These are phyloP conservation scores for Phyto melanocephala DNA, from an alignment of 2,888 invertebrate genomes.

Conservation along the genomic window DNA sequence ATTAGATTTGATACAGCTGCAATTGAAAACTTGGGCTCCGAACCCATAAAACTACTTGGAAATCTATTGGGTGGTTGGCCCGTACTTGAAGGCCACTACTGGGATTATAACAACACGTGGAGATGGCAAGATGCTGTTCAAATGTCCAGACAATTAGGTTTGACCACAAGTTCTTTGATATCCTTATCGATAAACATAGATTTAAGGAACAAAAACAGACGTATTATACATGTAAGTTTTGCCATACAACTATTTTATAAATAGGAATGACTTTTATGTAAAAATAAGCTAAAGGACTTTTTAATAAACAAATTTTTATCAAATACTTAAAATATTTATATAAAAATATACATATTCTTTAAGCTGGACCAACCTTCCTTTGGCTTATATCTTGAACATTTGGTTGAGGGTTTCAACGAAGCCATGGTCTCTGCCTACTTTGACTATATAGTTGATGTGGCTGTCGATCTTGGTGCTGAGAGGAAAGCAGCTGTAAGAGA, in stretches of 20 bases:
- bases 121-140: conserved; percentile 91
- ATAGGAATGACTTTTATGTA: too few species aligned
- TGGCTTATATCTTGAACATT: conserved; percentile 90
- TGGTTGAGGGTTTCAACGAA: conserved; percentile 89
- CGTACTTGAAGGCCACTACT: conserved; percentile 86
- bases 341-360: conserved; percentile 34
- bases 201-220: conserved; percentile 90
- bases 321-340: too few species aligned
- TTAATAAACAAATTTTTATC: too few species aligned
- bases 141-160: conserved; percentile 88
- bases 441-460: conserved; percentile 92
- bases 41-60: conserved; percentile 86
- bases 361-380: conserved; percentile 93
- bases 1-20: conserved; percentile 82
- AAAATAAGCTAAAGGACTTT: too few species aligned
- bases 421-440: conserved; percentile 92
- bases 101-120: conserved; percentile 85
- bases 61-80: conserved; percentile 94
- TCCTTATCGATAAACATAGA: conserved; percentile 94
- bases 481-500: conserved; percentile 84
- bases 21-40: conserved; percentile 88
- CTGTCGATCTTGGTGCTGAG: conserved; percentile 90
- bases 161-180: conserved; percentile 93
- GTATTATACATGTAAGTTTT: too few species aligned
- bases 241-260: too few species aligned